These are phyloP conservation scores for Macrophya annulata DNA, from an alignment of 2,888 invertebrate species.

Conservation along the genomic window DNA sequence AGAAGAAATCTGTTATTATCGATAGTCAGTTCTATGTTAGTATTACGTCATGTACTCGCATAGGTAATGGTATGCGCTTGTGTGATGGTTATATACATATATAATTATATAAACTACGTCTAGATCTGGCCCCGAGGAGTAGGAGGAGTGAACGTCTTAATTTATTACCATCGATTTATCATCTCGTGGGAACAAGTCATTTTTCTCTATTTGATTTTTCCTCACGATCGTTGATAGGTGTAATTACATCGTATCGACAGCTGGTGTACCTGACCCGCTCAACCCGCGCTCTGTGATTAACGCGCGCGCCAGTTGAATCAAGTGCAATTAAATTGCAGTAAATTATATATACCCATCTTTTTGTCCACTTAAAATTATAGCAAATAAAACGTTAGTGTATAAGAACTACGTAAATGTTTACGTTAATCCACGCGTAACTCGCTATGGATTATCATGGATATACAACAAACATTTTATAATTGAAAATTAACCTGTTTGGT, in stretches of 20 bases:
- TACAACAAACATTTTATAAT: background rate
- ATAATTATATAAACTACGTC: constrained; percentile 13
- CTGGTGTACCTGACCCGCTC: constrained; percentile 74
- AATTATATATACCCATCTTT: constrained; percentile 68
- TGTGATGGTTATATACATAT: constrained; percentile 30
- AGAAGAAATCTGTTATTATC: constrained; percentile 48
- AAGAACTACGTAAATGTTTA: background rate
- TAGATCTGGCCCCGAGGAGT: constrained; percentile 47
- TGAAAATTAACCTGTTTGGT: background rate
- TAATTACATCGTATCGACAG: constrained; percentile 74
- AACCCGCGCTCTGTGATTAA: constrained; percentile 73
- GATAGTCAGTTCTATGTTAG: constrained; percentile 10
- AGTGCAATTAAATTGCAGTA: constrained; percentile 75
- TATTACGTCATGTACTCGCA: constrained; percentile 33
- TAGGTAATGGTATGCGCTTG: background rate
- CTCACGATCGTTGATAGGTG: constrained; percentile 62
- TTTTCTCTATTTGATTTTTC: constrained; percentile 47
- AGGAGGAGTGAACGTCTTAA: constrained; percentile 50
- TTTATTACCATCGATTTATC: constrained; percentile 49
- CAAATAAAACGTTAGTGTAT: constrained; percentile 68
- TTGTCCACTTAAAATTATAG: constrained; percentile 26
- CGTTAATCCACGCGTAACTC: background rate
- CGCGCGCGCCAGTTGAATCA: constrained; percentile 73
- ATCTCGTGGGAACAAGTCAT: constrained; percentile 50
- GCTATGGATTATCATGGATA: no score